Evolutionary conservation across 2,113 vertebrate species (phyloP).

Genomic region (Callopanchax toddi): DNA sequence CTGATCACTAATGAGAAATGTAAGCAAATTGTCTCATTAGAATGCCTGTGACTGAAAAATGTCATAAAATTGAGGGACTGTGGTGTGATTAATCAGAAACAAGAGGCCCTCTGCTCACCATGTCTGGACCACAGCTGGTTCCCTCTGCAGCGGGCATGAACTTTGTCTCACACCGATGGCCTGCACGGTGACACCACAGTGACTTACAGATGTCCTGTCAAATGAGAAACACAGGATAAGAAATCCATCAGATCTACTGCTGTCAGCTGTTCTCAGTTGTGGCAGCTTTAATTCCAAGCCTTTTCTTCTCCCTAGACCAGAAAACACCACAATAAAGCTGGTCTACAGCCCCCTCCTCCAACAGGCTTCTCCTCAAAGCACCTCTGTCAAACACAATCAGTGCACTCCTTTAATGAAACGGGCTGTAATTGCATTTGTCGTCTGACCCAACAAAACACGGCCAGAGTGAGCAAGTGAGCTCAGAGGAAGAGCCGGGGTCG

Average conservation of each 20-base stretch:
- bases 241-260: not conserved
- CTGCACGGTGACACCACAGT: constrained; percentile 94
- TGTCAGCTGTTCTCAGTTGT: not conserved
- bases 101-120: constrained; percentile 82
- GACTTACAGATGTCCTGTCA: constrained; percentile 97
- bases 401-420: constrained; percentile 62
- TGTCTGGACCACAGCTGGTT: constrained; percentile 90
- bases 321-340: constrained; percentile 45
- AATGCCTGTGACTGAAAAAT: not conserved
- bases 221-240: constrained; percentile 37
- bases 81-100: not conserved
- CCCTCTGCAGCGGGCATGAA: constrained; percentile 99
- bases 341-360: constrained; percentile 26
- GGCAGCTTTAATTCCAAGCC: not conserved
- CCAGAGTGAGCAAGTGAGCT: constrained; percentile 48
- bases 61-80: not conserved
- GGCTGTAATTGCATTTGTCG: constrained; percentile 61
- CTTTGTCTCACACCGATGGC: constrained; percentile 97
- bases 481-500: constrained; percentile 55
- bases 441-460: constrained; percentile 65
- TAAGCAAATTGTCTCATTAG: not conserved
- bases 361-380: constrained; percentile 46
- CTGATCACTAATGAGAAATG: not conserved
- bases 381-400: constrained; percentile 62
- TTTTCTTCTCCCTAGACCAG: constrained; percentile 16